These are phyloP conservation scores for Sebastes melanostomus DNA, from an alignment of 2,797 vertebrate species.

Conservation along the genomic window DNA sequence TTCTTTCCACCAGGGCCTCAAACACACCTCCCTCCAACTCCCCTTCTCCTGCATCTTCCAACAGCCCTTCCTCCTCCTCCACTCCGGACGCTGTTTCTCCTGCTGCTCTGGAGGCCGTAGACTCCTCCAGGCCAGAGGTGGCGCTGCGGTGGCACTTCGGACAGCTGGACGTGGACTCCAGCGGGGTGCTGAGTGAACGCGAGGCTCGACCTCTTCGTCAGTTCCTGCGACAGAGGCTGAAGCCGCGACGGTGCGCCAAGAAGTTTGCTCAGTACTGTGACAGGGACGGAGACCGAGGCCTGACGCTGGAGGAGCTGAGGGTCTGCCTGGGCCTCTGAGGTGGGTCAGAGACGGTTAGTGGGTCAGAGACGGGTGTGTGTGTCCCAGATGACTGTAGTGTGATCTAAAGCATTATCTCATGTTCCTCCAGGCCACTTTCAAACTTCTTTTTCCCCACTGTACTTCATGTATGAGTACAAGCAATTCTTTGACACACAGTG, in stretches of 20 bases:
- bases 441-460: background rate
- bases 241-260: slow-evolving; percentile 69
- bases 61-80: background rate
- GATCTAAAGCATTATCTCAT: background rate
- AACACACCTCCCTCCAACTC: background rate
- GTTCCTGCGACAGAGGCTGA: slow-evolving; percentile 63
- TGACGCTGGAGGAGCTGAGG: slow-evolving; percentile 69
- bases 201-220: slow-evolving; percentile 69
- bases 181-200: slow-evolving; percentile 63
- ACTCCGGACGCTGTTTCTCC: background rate
- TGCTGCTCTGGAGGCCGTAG: background rate
- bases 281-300: slow-evolving; percentile 56
- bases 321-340: slow-evolving; percentile 66
- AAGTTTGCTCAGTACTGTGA: slow-evolving; percentile 76
- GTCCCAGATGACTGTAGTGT: background rate
- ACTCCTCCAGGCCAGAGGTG: slow-evolving; percentile 35
- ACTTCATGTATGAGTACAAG: background rate
- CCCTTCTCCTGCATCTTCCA: background rate
- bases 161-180: slow-evolving; percentile 69
- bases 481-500: background rate
- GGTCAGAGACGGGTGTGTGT: background rate
- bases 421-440: background rate
- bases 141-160: slow-evolving; percentile 67
- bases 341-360: background rate
- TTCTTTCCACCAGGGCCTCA: slow-evolving; percentile 5